phyloP scores from a whole-genome alignment of 2,888 invertebrate genomes.

The Lissonota sp. region DNA sequence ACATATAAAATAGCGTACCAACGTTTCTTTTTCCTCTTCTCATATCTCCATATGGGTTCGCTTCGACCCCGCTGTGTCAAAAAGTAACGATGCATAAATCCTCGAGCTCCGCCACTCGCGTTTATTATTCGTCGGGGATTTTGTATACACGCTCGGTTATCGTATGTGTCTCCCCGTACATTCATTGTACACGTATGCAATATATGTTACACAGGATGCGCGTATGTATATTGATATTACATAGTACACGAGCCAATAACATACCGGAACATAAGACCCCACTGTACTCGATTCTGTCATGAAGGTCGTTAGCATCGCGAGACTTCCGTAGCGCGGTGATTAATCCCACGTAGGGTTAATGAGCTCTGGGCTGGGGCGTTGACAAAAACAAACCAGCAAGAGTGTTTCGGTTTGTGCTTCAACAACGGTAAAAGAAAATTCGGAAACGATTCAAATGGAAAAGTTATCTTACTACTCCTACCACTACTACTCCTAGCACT shows the following conservation, averaged over 20 bases:
- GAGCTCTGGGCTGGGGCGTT: neutral
- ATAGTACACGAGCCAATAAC: slow-evolving; percentile 45
- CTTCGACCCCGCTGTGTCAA: slow-evolving; percentile 51
- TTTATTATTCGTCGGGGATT: slow-evolving; percentile 42
- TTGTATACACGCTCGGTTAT: slow-evolving; percentile 16
- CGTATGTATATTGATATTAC: neutral
- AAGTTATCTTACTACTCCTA: no score
- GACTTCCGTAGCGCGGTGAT: slow-evolving; percentile 49
- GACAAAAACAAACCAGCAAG: neutral
- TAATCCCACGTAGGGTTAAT: slow-evolving; percentile 41
- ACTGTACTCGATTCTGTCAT: slow-evolving; percentile 54
- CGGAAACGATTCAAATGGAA: no score
- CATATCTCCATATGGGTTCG: slow-evolving; percentile 33
- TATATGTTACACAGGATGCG: neutral
- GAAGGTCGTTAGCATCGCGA: slow-evolving; percentile 59
- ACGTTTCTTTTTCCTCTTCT: neutral
- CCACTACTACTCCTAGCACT: no score
- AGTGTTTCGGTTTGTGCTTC: slow-evolving; percentile 8
- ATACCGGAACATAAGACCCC: slow-evolving; percentile 49
- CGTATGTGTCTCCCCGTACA: slow-evolving; percentile 6
- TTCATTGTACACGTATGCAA: slow-evolving; percentile 5
- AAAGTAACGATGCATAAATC: slow-evolving; percentile 64
- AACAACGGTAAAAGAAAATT: neutral
- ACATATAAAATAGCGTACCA: slow-evolving; percentile 2
- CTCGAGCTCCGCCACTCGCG: slow-evolving; percentile 34